Base-by-base conservation (phyloP, 1,140 invertebrate genomes). In the Charaxes varanes region DNA sequence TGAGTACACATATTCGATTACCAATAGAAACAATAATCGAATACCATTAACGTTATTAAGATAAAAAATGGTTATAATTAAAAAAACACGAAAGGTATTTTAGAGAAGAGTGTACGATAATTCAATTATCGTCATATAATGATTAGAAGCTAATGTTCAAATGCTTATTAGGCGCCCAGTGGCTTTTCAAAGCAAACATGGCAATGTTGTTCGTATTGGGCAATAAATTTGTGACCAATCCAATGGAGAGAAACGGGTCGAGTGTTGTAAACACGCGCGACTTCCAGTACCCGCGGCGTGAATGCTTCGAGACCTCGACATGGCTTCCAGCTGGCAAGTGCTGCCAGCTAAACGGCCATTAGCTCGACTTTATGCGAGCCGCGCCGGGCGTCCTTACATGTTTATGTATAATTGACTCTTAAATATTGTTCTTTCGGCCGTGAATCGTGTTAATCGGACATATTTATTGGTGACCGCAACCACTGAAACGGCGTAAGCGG, bases 401-500 rank as follows among this genome's bases (percentile, higher is more conserved):
- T 70, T 69, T 73, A 70, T 70, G 55, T 56, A 58, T 74, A 76
- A 79, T 78, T 66, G 64, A 66, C 62, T 77, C 65, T 61, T 81
- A 81, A 81, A 74, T 67, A 72, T 76, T 56, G 64, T 73, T 69
- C 62, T 68, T 69, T 76, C 54, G 53, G 48, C 45, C 60, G 57
- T 74, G 57, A 64, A 68, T 70, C 59, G 62, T 53, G 60, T 76
- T 60, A 67, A 66, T 61, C 57, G 47, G 72, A 73, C 62, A 59
- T 73, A 61, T 77, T 80, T 80, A 80, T 80, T 70, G 45, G 49
- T 47, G 59, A 53, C 40, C 48, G 56, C 49, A 34, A 16, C 8
- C 19, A 36, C 24, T 28, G 26, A 35, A 19, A 8, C 18, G 33
- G 41, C 41, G 41, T 43, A 24, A 36, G 41, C 41, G 41, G 14